Evolutionary conservation across 1,140 invertebrate species (phyloP), one percentile per base, ranked within the genome.

Genomic region (Drosophila kurseongensis): DNA sequence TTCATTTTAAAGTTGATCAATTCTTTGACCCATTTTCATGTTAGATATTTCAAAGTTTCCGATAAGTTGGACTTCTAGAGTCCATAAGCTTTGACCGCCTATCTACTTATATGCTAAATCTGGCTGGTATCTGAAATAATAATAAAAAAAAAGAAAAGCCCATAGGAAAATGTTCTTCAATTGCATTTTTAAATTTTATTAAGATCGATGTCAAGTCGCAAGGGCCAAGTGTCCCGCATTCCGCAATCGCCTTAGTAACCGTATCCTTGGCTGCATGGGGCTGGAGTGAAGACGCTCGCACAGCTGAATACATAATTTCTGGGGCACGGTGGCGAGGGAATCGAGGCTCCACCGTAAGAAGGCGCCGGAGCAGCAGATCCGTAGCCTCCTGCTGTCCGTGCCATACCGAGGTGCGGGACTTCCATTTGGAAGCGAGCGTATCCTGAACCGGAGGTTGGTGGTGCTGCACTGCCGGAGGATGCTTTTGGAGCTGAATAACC

Each of bases 251-350:
- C 38, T 51, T 40, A 86, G 48, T 86, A 86, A 5, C 48, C 45
- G 2, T 60, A 56, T 35, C 66, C 52, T 35, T 73, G 75, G 16
- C 84, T 73, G 52, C 83, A 86, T 5, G 83, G 79, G 4, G 67
- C 75, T 16, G 40, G 84, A 6, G 56, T 66, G 3, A 86, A 79
- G 4, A 86, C 79, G 42, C 83, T 79, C 8, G 66, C 54, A 47
- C 83, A 86, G 40, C 83, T 79, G 29, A 86, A 86, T 1, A 86
- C 16, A 54, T 86, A 86, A 40, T 58, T 88, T 10, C 54, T 62
- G 12, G 83, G 79, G 41, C 83, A 86, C 7, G 79, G 27, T n/a
- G 84, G 79, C 1, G 83, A 48, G 8, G 83, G 56, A 8, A 88
- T 36, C 4, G 71, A 58, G 9, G 65, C 52, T 18, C 63, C 83